Conservation (phyloP, 2,888 invertebrate genomes). For the Anticlea derivata region DNA sequence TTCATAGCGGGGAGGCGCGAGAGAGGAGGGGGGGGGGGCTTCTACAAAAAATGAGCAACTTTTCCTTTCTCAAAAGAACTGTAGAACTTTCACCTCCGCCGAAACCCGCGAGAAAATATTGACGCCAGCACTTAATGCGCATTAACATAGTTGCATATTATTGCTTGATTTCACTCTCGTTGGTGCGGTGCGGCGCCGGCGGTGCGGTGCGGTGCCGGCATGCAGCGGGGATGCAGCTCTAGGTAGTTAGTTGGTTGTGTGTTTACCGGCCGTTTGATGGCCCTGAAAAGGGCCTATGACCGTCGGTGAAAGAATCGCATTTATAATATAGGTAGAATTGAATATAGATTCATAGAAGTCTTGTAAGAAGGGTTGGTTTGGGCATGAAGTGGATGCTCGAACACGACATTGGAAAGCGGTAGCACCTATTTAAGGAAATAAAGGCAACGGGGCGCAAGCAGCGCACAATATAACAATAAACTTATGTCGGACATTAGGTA, state of each 20-base stretch:
- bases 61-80: conserved; percentile 80
- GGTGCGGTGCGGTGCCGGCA: neutral
- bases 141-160: conserved; percentile 46
- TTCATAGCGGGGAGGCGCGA: conserved; percentile 50
- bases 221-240: too few species aligned
- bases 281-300: too few species aligned
- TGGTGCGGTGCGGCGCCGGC: conserved; percentile 7
- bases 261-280: too few species aligned
- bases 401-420: too few species aligned
- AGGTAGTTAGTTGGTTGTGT: conserved; percentile 3
- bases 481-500: conserved; percentile 2
- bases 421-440: too few species aligned
- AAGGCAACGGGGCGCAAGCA: too few species aligned
- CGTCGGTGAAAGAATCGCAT: too few species aligned
- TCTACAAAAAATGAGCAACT: conserved; percentile 77
- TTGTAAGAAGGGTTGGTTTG: too few species aligned
- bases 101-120: conserved; percentile 65
- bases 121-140: conserved; percentile 41
- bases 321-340: too few species aligned
- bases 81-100: conserved; percentile 78
- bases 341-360: too few species aligned
- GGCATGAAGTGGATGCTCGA: too few species aligned
- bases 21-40: conserved; percentile 47
- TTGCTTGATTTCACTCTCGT: conserved; percentile 48
- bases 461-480: too few species aligned